Evolutionary conservation across 2,797 vertebrate species (phyloP).

Genomic region (Craterocephalus amniculus): DNA sequence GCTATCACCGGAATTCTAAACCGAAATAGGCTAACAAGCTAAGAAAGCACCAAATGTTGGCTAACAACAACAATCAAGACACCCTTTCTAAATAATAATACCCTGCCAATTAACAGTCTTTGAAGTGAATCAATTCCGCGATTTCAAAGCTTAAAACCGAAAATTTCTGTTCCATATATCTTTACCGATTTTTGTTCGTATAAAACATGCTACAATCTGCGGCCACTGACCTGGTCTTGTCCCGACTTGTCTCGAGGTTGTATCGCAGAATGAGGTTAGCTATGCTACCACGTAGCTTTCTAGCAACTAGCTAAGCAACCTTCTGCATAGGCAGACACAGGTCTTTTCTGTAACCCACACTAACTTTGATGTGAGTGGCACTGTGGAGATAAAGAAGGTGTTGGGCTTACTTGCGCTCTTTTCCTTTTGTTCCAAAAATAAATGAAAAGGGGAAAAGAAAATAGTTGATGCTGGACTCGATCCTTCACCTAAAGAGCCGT

Average conservation of each 20-base stretch:
- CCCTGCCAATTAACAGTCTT: slow-evolving; percentile 11
- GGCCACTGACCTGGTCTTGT: slow-evolving; percentile 86
- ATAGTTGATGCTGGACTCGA: slow-evolving; percentile 70
- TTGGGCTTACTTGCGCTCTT: slow-evolving; percentile 81
- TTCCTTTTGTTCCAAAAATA: slow-evolving; percentile 78
- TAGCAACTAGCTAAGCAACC: slow-evolving; percentile 69
- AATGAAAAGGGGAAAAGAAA: slow-evolving; percentile 81
- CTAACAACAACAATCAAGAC: slow-evolving; percentile 61
- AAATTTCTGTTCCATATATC: rapidly evolving
- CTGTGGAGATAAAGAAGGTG: slow-evolving; percentile 27
- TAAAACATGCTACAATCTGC: slow-evolving; percentile 16
- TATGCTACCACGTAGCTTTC: slow-evolving; percentile 70
- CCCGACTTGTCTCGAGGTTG: slow-evolving; percentile 87
- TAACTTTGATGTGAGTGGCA: slow-evolving; percentile 9
- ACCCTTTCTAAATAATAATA: slow-evolving; percentile 23
- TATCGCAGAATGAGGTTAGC: slow-evolving; percentile 81
- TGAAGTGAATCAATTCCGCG: rapidly evolving
- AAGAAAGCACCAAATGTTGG: slow-evolving; percentile 33
- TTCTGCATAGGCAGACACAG: slow-evolving; percentile 53
- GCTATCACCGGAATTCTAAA: slow-evolving; percentile 12
- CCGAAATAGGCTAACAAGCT: slow-evolving; percentile 41
- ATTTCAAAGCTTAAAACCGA: rapidly evolving
- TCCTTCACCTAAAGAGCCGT: slow-evolving; percentile 86
- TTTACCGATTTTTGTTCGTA: neutral
- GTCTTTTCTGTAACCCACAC: slow-evolving; percentile 8